phyloP scores from a whole-genome alignment of 2,888 invertebrate species.

The Boloria euphrosyne region DNA sequence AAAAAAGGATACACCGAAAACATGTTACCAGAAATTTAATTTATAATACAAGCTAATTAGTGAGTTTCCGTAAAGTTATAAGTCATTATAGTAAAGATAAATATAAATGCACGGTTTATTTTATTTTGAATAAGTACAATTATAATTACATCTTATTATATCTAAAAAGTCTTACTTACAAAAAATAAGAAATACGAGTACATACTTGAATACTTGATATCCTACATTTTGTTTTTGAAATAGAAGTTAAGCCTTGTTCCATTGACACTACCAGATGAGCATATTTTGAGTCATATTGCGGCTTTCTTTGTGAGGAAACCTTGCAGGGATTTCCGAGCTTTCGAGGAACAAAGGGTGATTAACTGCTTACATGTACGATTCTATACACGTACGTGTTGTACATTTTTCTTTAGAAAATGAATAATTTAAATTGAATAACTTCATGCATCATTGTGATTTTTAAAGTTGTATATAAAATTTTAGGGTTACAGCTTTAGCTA shows the following conservation, averaged over 20 bases:
- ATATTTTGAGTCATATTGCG: slow-evolving; percentile 30
- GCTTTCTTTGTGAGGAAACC: slow-evolving; percentile 38
- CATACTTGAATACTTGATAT: too few relatives aligned
- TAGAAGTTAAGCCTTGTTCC: not conserved
- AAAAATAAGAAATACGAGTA: too few relatives aligned
- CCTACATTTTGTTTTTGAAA: too few relatives aligned
- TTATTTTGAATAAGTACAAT: too few relatives aligned
- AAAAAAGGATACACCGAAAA: not conserved
- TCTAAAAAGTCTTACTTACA: too few relatives aligned
- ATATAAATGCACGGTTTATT: too few relatives aligned
- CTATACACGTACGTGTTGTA: not conserved
- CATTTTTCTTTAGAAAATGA: not conserved
- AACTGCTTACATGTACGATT: slow-evolving; percentile 7
- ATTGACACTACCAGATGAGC: slow-evolving; percentile 17
- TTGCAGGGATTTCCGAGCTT: slow-evolving; percentile 30
- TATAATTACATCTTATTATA: too few relatives aligned
- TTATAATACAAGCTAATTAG: too few relatives aligned
- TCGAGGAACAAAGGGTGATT: slow-evolving; percentile 23
- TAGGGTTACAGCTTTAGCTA: not conserved
- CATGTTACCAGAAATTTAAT: too few relatives aligned
- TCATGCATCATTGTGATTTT: not conserved
- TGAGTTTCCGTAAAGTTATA: too few relatives aligned
- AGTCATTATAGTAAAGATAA: too few relatives aligned
- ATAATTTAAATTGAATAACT: slow-evolving; percentile 1
- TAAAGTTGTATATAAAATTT: not conserved